A percentile compares a stretch with the other conserved stretches of the same genome.
These are phyloP conservation scores for Acipenser ruthenus DNA, from an alignment of 2,797 vertebrate genomes.

Conservation along the genomic window DNA sequence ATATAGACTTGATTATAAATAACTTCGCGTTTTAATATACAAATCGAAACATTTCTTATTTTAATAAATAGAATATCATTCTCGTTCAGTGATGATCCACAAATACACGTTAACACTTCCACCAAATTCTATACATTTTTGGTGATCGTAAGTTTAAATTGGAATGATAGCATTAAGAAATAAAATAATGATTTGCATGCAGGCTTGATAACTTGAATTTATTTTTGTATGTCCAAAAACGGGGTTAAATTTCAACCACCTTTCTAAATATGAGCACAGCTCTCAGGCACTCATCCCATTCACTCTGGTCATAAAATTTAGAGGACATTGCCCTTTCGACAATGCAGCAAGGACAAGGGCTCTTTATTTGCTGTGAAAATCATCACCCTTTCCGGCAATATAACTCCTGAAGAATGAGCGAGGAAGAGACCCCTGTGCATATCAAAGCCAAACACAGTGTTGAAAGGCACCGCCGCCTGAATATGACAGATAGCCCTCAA, in stretches of 20 bases:
- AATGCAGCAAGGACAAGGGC: conserved; percentile 52
- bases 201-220: background rate
- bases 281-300: conserved; percentile 39
- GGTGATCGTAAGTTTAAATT: too few relatives aligned
- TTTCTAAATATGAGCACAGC: conserved; percentile 47
- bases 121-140: background rate
- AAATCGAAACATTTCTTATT: too few relatives aligned
- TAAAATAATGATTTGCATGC: conserved; percentile 4
- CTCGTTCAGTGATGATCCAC: too few relatives aligned
- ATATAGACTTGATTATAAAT: too few relatives aligned
- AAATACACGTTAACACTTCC: background rate
- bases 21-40: too few relatives aligned
- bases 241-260: conserved; percentile 53
- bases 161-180: too few relatives aligned
- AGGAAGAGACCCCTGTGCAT: conserved; percentile 72
- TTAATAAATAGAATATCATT: too few relatives aligned
- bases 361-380: conserved; percentile 72
- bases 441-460: conserved; percentile 83
- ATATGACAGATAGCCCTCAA: conserved; percentile 75
- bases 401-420: conserved; percentile 62
- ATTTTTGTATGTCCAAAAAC: conserved; percentile 16
- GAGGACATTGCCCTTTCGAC: conserved; percentile 50
- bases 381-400: conserved; percentile 71
- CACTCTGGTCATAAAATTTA: conserved; percentile 54
- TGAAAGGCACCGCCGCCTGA: conserved; percentile 71